These are phyloP conservation scores for Drosophila paracracens DNA, from an alignment of 2,888 invertebrate species.

Conservation along the genomic window DNA sequence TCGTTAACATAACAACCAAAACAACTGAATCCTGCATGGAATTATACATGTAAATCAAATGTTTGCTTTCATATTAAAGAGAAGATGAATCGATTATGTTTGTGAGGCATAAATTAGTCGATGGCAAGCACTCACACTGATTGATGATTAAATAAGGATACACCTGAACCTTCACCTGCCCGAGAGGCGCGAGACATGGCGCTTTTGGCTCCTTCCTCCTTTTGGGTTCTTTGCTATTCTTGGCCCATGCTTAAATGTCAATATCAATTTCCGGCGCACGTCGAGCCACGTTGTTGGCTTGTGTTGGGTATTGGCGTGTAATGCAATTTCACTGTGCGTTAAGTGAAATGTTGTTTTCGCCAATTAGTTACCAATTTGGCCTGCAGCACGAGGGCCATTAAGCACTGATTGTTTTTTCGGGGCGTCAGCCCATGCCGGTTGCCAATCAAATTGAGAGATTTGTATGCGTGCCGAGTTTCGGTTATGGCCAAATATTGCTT, in stretches of 20 bases:
- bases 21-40: neutral
- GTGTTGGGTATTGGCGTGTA: slow-evolving; percentile 5
- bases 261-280: slow-evolving; percentile 50
- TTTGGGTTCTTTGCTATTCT: neutral
- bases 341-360: slow-evolving; percentile 76
- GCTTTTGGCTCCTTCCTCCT: neutral
- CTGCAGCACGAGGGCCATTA: slow-evolving; percentile 60
- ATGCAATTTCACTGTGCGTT: slow-evolving; percentile 62
- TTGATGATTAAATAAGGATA: slow-evolving; percentile 10
- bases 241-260: slow-evolving; percentile 17
- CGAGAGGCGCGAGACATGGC: neutral
- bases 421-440: slow-evolving; percentile 52
- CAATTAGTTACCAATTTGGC: slow-evolving; percentile 74
- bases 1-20: neutral
- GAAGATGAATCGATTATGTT: slow-evolving; percentile 4
- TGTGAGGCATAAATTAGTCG: slow-evolving; percentile 8
- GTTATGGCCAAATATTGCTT: slow-evolving; percentile 29
- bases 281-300: slow-evolving; percentile 22
- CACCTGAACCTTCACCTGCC: neutral
- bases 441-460: slow-evolving; percentile 67
- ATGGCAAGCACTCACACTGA: slow-evolving; percentile 10
- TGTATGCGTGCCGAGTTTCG: slow-evolving; percentile 62
- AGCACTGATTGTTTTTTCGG: slow-evolving; percentile 64
- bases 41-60: neutral
- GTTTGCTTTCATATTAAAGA: too few species aligned